A percentile compares a stretch with the other conserved stretches of the same genome.
These are phyloP conservation scores for Scalopus aquaticus DNA, from an alignment of 2,113 vertebrate species.

Conservation along the genomic window DNA sequence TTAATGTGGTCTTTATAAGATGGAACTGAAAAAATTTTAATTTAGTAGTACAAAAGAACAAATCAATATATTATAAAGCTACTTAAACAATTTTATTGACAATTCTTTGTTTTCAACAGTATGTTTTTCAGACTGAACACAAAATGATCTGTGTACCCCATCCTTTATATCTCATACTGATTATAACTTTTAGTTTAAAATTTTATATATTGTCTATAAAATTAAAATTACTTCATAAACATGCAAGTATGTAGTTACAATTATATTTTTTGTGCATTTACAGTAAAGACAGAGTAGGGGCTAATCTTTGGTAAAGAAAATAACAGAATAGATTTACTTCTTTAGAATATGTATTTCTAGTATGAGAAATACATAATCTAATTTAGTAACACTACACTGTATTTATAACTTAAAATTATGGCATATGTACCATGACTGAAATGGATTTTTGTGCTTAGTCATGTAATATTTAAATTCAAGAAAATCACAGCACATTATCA, in stretches of 20 bases:
- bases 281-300: not conserved
- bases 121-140: not conserved
- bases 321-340: not conserved
- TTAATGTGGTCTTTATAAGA: not conserved
- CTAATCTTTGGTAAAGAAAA: not conserved
- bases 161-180: not conserved
- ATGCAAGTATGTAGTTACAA: not conserved
- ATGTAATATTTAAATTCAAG: conserved; percentile 36
- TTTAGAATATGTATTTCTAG: not conserved
- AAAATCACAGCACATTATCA: conserved; percentile 31
- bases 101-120: not conserved
- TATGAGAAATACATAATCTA: not conserved
- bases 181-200: not conserved
- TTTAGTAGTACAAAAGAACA: not conserved
- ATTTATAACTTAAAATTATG: conserved; percentile 40
- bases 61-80: not conserved
- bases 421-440: not conserved
- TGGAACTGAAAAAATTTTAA: not conserved
- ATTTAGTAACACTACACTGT: not conserved
- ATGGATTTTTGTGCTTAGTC: not conserved
- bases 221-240: conserved; percentile 1
- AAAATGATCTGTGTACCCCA: not conserved
- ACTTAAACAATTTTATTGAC: not conserved
- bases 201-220: too few species aligned
- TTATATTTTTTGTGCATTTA: not conserved